Evolutionary conservation across 2,113 vertebrate species (phyloP).

Genomic region (Cavia aperea): DNA sequence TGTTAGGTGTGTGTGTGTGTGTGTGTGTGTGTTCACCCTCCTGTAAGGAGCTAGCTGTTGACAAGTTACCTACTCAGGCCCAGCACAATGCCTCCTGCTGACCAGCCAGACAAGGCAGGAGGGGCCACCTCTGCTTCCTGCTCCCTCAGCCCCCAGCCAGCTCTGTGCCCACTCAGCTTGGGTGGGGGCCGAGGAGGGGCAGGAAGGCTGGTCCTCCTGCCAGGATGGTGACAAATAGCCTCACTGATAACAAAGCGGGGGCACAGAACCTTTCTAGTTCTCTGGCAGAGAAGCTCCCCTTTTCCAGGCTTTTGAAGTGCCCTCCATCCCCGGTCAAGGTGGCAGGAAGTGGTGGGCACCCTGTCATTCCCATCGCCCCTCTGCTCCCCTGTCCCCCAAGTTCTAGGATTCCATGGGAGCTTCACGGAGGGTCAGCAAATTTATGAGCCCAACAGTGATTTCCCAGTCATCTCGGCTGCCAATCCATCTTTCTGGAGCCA

Average conservation of each 20-base stretch:
- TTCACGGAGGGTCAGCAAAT: constrained; percentile 67
- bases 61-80: background rate
- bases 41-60: background rate
- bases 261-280: background rate
- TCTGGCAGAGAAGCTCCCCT: background rate
- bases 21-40: background rate
- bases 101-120: background rate
- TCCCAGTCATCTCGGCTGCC: constrained; percentile 64
- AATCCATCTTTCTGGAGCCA: constrained; percentile 73
- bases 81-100: background rate
- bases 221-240: constrained; percentile 9
- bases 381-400: background rate
- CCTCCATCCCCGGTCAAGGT: background rate
- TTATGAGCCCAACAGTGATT: constrained; percentile 69
- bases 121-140: background rate
- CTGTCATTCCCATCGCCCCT: background rate
- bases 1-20: background rate
- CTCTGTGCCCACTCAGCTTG: background rate
- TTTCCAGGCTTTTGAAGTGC: background rate
- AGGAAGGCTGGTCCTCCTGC: background rate
- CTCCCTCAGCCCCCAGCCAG: background rate
- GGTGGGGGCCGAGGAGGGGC: background rate
- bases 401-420: constrained; percentile 38
- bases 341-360: constrained; percentile 44
- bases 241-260: constrained; percentile 31